Evolutionary conservation across 2,113 vertebrate genomes (phyloP).

Genomic region (Anhinga rufa): DNA sequence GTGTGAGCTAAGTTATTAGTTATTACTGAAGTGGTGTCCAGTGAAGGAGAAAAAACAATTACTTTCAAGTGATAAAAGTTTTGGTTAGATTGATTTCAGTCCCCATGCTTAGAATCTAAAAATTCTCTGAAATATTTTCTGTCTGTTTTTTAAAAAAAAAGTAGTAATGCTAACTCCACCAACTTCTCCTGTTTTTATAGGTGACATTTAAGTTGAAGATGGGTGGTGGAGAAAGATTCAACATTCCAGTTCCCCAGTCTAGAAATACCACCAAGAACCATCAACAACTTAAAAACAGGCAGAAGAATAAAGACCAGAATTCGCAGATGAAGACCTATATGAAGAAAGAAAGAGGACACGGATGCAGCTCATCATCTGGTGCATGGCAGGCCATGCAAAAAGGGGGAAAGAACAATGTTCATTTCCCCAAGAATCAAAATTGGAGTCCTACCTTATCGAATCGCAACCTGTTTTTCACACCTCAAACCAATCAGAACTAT

Average conservation of each 20-base stretch:
- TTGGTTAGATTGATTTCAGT: neutral
- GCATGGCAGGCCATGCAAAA: conserved; percentile 88
- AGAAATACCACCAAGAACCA: conserved; percentile 83
- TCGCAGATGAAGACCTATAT: conserved; percentile 75
- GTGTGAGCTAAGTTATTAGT: neutral
- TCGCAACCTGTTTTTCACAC: conserved; percentile 78
- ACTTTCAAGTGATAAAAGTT: rapidly evolving
- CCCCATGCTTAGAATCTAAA: neutral
- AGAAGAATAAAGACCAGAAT: conserved; percentile 85
- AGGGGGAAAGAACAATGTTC: conserved; percentile 76
- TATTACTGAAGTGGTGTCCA: neutral
- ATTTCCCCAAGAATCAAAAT: conserved; percentile 79
- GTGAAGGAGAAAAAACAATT: neutral
- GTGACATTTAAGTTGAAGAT: conserved; percentile 91
- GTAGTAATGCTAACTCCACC: neutral
- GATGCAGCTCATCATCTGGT: conserved; percentile 75
- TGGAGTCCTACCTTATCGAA: conserved; percentile 84
- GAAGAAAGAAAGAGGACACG: conserved; percentile 80
- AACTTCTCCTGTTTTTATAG: conserved; percentile 48
- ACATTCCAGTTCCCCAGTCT: conserved; percentile 87
- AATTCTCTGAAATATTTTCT: neutral
- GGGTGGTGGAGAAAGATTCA: conserved; percentile 95
- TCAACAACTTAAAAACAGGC: conserved; percentile 81
- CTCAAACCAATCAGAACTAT: conserved; percentile 86
- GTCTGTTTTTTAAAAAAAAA: neutral